phyloP scores from a whole-genome alignment of 1,140 invertebrate species.

The Caerostris darwini region DNA sequence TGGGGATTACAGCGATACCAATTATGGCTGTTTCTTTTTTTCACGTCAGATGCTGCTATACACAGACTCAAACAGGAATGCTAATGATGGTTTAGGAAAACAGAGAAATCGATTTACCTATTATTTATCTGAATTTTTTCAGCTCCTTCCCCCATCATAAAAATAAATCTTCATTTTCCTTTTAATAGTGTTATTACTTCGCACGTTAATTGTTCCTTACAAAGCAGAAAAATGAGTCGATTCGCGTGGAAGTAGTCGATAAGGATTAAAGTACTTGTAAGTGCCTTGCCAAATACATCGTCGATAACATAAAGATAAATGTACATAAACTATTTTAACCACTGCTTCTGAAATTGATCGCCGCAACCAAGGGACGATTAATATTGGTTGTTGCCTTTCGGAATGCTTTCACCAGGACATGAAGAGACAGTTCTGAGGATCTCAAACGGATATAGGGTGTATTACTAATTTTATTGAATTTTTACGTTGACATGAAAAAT shows the following conservation, averaged over 20 bases:
- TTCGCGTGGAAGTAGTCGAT: background rate
- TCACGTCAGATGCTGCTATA: background rate
- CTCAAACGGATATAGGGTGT: background rate
- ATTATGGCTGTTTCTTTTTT: slow-evolving; percentile 50
- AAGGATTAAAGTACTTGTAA: slow-evolving; percentile 34
- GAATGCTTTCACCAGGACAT: background rate
- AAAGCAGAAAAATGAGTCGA: slow-evolving; percentile 9
- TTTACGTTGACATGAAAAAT: no score
- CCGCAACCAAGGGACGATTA: slow-evolving; percentile 1
- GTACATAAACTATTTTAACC: slow-evolving; percentile 24
- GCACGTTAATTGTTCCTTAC: slow-evolving; percentile 28
- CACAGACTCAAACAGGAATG: slow-evolving; percentile 10
- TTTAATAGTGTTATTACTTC: no score
- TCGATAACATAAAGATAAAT: slow-evolving; percentile 58
- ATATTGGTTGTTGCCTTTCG: background rate
- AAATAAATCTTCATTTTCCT: background rate
- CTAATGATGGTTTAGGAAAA: slow-evolving; percentile 47
- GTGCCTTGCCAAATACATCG: slow-evolving; percentile 19
- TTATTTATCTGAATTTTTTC: slow-evolving; percentile 31
- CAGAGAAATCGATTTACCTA: background rate
- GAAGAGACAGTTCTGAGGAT: background rate
- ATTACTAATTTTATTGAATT: no score
- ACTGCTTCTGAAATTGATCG: slow-evolving; percentile 40
- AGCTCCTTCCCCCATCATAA: slow-evolving; percentile 13
- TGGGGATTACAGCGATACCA: slow-evolving; percentile 39